These are phyloP conservation scores for Odontothrips loti DNA, from an alignment of 2,888 invertebrate species.

Conservation along the genomic window DNA sequence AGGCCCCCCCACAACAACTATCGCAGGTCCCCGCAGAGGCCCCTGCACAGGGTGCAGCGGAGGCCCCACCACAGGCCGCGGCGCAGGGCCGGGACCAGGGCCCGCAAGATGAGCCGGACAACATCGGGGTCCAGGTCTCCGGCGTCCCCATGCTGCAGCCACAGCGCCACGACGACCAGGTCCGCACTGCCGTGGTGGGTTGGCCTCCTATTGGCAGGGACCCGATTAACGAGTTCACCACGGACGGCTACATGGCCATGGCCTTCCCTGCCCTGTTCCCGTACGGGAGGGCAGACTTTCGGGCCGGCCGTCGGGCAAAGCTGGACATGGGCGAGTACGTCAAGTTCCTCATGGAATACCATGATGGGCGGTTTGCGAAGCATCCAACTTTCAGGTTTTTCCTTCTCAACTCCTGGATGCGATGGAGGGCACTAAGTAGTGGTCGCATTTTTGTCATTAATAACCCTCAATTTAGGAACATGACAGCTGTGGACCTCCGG, in stretches of 20 bases:
- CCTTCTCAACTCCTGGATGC: constrained; percentile 7
- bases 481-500: background rate
- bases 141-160: constrained; percentile 4
- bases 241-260: constrained; percentile 30
- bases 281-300: constrained; percentile 32
- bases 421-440: background rate
- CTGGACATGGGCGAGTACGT: constrained; percentile 24
- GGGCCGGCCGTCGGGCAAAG: background rate
- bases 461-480: background rate
- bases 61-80: too few species aligned
- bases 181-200: background rate
- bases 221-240: constrained; percentile 32
- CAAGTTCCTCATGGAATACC: constrained; percentile 24
- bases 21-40: too few species aligned
- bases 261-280: constrained; percentile 35
- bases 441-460: background rate
- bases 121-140: background rate
- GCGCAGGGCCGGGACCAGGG: background rate
- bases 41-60: too few species aligned
- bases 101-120: background rate
- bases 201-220: constrained; percentile 16
- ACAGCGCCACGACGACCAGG: background rate
- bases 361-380: constrained; percentile 28
- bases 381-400: constrained; percentile 30
- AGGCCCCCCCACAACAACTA: too few species aligned